Base-by-base conservation (phyloP, 1,140 invertebrate genomes). In the Drosophila navojoa region DNA sequence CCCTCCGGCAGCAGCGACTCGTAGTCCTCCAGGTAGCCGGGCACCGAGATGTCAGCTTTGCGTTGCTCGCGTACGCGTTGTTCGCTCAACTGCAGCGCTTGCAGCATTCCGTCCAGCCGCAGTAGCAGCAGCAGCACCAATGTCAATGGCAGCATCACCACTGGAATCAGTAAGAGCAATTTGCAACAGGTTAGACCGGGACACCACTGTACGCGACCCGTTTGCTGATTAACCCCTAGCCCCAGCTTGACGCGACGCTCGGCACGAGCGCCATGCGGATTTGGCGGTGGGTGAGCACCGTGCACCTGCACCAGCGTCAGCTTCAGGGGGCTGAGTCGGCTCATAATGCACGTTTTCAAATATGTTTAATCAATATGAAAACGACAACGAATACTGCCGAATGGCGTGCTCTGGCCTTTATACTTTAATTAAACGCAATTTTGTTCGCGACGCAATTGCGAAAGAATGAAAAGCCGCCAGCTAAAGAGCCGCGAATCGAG, bases 141-240 rank as follows among this genome's bases (percentile, higher is more conserved):
- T 27, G 87, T 90, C 68, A 92, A 57, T 11, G 91, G 91, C 77
- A 92, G 72, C 87, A 92, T 81, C 15, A 91, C 73, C 54, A 91
- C 90, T 90, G 91, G 91, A 90, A 92, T 66, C 45, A 92, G 60
- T 53, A 92, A 70, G 15, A 92, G 71, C 49, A 92, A 40, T 91
- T 92, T 92, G 57, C 84, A 90, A 57, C 90, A 92, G 13, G 85
- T 91, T 66, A 90, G 59, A 32, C 90, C 91, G 5, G 91, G 90
- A 81, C 91, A 92, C 91, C 91, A 92, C 53, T 92, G 91, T n/a
- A 92, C 54, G 3, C 91, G 91, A 16, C 91, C 91, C 5, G 87
- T 92, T n/a, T 78, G 81, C 58, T 78, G 71, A 59, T 92, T 92
- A 7, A 92, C 81, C 7, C 91, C 91, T 25, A 92, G 58, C 4